Percentiles rank a stretch among this genome's conserved stretches.
Evolutionary conservation across 2,888 invertebrate genomes (phyloP).

Genomic region (Hirtodrosophila confusa): DNA sequence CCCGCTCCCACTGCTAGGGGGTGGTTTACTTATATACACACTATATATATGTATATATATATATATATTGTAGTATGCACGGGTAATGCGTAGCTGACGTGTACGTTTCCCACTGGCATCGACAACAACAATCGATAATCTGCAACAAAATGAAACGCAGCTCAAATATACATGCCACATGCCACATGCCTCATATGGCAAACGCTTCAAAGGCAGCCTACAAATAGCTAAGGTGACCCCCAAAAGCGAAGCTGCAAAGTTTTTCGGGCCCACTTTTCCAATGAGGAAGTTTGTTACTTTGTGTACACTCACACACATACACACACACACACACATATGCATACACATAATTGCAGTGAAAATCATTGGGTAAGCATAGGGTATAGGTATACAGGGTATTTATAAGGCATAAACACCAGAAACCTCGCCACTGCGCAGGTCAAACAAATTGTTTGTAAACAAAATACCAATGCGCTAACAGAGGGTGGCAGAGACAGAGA

Average conservation of each 20-base stretch:
- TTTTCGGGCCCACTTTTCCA: slow-evolving; percentile 30
- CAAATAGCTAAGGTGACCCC: slow-evolving; percentile 73
- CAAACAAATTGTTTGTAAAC: slow-evolving; percentile 77
- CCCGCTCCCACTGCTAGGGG: slow-evolving; percentile 14
- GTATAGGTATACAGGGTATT: slow-evolving; percentile 1
- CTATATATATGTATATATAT: slow-evolving; percentile 20
- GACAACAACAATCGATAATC: slow-evolving; percentile 43
- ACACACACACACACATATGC: slow-evolving; percentile 9
- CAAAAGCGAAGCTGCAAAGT: slow-evolving; percentile 46
- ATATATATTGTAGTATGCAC: background rate
- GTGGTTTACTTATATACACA: slow-evolving; percentile 38
- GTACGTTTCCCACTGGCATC: slow-evolving; percentile 48
- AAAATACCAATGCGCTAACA: slow-evolving; percentile 52
- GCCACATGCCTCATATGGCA: too few species aligned
- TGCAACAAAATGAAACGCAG: slow-evolving; percentile 38
- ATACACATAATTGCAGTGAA: slow-evolving; percentile 58
- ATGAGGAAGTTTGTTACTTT: slow-evolving; percentile 66
- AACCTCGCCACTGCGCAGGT: slow-evolving; percentile 64
- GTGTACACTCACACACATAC: slow-evolving; percentile 11
- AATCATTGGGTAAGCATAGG: slow-evolving; percentile 2
- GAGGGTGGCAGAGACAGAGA: slow-evolving; percentile 26
- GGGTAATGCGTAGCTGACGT: slow-evolving; percentile 45
- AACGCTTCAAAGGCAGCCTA: background rate
- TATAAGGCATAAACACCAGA: slow-evolving; percentile 16
- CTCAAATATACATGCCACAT: slow-evolving; percentile 5